These are phyloP conservation scores for Anoplophora glabripennis DNA, from an alignment of 1,140 invertebrate genomes.

Conservation along the genomic window DNA sequence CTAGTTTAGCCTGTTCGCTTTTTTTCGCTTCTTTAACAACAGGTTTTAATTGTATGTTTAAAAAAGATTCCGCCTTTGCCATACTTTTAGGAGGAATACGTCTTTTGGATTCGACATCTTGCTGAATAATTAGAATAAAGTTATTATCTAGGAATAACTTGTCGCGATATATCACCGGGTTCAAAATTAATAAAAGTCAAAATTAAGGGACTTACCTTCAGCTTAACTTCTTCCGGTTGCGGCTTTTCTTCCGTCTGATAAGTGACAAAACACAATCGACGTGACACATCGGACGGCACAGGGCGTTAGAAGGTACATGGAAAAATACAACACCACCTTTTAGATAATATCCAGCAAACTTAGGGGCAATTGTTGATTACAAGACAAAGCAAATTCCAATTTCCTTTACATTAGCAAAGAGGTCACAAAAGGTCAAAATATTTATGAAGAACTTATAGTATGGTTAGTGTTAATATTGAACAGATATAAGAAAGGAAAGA, in stretches of 20 bases:
- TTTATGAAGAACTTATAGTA: too few relatives aligned
- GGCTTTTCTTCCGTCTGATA: conserved; percentile 39
- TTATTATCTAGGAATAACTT: conserved; percentile 2
- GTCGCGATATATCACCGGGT: background rate
- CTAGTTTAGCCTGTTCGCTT: conserved; percentile 39
- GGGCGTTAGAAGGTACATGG: background rate
- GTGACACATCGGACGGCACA: conserved; percentile 22
- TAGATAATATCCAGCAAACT: background rate
- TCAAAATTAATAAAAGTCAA: conserved; percentile 4
- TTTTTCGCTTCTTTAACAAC: conserved; percentile 53
- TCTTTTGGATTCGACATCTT: conserved; percentile 49
- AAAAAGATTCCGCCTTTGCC: conserved; percentile 58
- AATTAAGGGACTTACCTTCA: conserved; percentile 39
- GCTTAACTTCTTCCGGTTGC: conserved; percentile 31
- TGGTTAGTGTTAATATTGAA: background rate
- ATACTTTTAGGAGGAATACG: conserved; percentile 56
- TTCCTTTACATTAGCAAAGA: too few relatives aligned
- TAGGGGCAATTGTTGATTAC: too few relatives aligned
- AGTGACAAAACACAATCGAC: conserved; percentile 25
- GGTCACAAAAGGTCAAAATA: too few relatives aligned
- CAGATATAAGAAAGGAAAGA: background rate
- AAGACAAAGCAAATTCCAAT: too few relatives aligned
- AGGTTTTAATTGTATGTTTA: conserved; percentile 61
- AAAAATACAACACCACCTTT: conserved; percentile 15
- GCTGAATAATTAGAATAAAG: conserved; percentile 40